These are phyloP conservation scores for Opisthograptis luteolata DNA, from an alignment of 2,888 invertebrate species.

Conservation along the genomic window DNA sequence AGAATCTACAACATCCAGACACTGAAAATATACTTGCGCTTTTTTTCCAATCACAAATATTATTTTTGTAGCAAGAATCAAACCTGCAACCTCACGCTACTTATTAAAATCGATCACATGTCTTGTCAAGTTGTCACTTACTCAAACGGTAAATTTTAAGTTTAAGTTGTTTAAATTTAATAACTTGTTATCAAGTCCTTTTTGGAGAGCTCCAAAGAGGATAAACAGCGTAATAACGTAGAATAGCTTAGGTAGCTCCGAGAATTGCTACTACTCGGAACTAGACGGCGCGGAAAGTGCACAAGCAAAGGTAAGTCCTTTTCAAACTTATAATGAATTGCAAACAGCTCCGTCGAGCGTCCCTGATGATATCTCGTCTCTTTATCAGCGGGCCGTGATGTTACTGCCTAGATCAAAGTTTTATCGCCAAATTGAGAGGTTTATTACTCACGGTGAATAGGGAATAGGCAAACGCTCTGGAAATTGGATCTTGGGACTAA, in stretches of 20 bases:
- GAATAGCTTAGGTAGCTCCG: slow-evolving; percentile 20
- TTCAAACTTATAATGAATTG: slow-evolving; percentile 51
- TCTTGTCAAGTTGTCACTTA: no score
- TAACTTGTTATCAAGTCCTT: slow-evolving; percentile 27
- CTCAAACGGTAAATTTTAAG: no score
- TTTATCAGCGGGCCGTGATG: slow-evolving; percentile 34
- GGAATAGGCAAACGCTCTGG: slow-evolving; percentile 18
- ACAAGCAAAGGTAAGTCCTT: slow-evolving; percentile 43
- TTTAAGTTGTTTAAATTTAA: no score
- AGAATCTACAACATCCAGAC: no score
- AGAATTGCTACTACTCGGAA: slow-evolving; percentile 23
- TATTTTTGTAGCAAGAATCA: no score
- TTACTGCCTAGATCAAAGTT: slow-evolving; percentile 21
- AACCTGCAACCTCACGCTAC: no score
- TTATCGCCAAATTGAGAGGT: slow-evolving; percentile 20
- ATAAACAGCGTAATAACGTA: slow-evolving; percentile 29
- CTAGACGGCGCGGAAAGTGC: slow-evolving; percentile 9
- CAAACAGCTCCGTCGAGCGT: slow-evolving; percentile 40
- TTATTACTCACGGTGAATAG: slow-evolving; percentile 16
- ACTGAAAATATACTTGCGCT: no score
- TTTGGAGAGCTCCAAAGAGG: slow-evolving; percentile 29
- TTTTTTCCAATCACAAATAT: no score
- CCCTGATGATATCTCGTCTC: slow-evolving; percentile 39
- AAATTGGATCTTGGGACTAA: slow-evolving; percentile 10
- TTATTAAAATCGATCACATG: no score